Base-by-base conservation (phyloP, 2,797 vertebrate species). In the Florisuga fusca region DNA sequence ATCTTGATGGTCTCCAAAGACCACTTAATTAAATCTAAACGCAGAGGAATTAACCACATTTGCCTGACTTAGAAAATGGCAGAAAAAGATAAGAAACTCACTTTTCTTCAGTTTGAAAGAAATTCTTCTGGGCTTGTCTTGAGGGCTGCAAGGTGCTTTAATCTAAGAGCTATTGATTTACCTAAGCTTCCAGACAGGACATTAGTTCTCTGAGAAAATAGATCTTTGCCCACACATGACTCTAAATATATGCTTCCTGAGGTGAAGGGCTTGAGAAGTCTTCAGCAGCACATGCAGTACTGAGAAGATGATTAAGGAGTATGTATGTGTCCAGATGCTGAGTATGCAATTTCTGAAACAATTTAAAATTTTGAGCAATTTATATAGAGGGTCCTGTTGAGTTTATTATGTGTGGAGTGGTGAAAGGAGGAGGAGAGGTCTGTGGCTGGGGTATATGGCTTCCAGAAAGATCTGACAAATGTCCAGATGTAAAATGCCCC, bases 121-220 rank as follows among this genome's bases (percentile, higher is more conserved):
- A 79, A 50, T 83, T 87, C 9, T 73, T 87, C 55, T 73, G 45
- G 31, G 6, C 36, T 84, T 66, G 29, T 89, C 66, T 75, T 3
- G 17, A 82, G 59, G 51, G 57, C 54, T 88, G 43, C 33, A 81
- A 67, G 74, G 69, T 89, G 45, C 43, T 93, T 94, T 92, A 90
- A 79, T 96, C 51, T 81, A 68, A 58, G 38, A 16, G 15, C 68
- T 76, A 62, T 83, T 94, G 86, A 92, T 93, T 95, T 94, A 75
- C 80, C 46, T 80, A 38, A 95, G 27, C 54, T 73, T 86, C 62
- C 45, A 72, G 50, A 57, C 59, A 91, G 46, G 59, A 66, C 21
- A 38, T 84, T 84, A 86, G 46, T 75, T 94, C 33, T 84, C 50
- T 1, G 8, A 78, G 79, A 84, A 94, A 79, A 87, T n/a, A 85